These are phyloP conservation scores for Philhelius pedissequus DNA, from an alignment of 2,888 invertebrate genomes.

Conservation along the genomic window DNA sequence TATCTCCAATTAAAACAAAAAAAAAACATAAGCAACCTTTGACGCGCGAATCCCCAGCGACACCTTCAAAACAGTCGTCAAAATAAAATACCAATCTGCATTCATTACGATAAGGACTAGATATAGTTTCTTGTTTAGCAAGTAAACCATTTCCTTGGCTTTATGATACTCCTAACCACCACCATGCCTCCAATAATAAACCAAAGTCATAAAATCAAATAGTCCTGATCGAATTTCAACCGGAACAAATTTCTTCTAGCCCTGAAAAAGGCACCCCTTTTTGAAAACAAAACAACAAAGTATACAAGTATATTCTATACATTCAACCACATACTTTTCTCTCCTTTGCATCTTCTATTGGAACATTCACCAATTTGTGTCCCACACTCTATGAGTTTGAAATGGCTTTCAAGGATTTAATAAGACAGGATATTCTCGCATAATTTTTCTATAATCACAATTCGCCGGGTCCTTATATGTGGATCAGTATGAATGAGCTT, in stretches of 20 bases:
- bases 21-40: neutral
- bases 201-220: slow-evolving; percentile 66
- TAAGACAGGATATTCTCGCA: slow-evolving; percentile 70
- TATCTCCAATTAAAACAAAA: slow-evolving; percentile 3
- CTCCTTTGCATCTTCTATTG: neutral
- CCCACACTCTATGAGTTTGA: slow-evolving; percentile 21
- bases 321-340: neutral
- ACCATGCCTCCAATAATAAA: slow-evolving; percentile 40
- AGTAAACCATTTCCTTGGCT: slow-evolving; percentile 11
- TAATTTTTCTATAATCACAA: slow-evolving; percentile 71
- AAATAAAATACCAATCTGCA: slow-evolving; percentile 63
- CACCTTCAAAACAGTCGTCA: slow-evolving; percentile 52
- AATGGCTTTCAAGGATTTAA: slow-evolving; percentile 69
- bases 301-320: no score
- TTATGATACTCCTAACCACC: slow-evolving; percentile 10
- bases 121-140: slow-evolving; percentile 47
- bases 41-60: slow-evolving; percentile 38
- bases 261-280: slow-evolving; percentile 50
- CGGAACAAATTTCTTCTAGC: slow-evolving; percentile 58
- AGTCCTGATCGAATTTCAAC: slow-evolving; percentile 68
- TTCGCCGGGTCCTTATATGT: slow-evolving; percentile 67
- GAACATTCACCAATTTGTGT: slow-evolving; percentile 47
- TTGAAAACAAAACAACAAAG: neutral
- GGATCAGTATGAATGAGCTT: slow-evolving; percentile 70
- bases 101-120: slow-evolving; percentile 65